A percentile compares a stretch with the other conserved stretches of the same genome.
Conservation (phyloP, 2,888 invertebrate species). For the Sturmia bella region DNA sequence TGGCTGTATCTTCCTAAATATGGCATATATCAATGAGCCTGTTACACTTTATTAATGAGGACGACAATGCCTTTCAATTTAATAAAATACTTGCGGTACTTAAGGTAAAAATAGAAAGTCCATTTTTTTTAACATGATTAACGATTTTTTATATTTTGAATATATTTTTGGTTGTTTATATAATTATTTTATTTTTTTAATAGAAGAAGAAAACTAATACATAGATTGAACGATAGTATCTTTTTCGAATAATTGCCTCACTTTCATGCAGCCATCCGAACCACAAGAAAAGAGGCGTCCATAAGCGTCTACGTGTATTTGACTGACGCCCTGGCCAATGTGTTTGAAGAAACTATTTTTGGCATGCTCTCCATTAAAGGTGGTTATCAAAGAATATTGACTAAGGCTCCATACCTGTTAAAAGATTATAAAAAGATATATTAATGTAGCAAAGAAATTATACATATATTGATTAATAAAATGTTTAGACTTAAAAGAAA, state of each 20-base stretch:
- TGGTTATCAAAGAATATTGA: slow-evolving; percentile 92
- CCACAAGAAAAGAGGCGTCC: slow-evolving; percentile 98
- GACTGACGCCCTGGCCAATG: slow-evolving; percentile 97
- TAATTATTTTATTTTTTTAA: too few relatives aligned
- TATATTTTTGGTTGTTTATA: too few relatives aligned
- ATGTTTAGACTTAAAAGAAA: too few relatives aligned
- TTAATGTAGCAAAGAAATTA: neutral
- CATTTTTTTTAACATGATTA: too few relatives aligned
- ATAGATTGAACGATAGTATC: slow-evolving; percentile 84
- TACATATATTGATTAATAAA: neutral
- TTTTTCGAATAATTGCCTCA: slow-evolving; percentile 94
- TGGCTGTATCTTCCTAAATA: too few relatives aligned
- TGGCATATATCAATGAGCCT: too few relatives aligned
- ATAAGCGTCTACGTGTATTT: slow-evolving; percentile 94
- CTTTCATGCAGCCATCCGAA: slow-evolving; percentile 99
- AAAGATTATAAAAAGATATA: slow-evolving; percentile 25
- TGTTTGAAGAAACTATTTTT: slow-evolving; percentile 98
- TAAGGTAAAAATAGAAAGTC: too few relatives aligned
- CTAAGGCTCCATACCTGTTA: slow-evolving; percentile 95
- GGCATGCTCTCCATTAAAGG: slow-evolving; percentile 96
- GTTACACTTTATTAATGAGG: too few relatives aligned
- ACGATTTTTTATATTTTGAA: too few relatives aligned
- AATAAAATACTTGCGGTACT: too few relatives aligned
- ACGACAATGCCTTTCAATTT: too few relatives aligned
- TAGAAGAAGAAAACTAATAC: slow-evolving; percentile 79